Base-by-base conservation (phyloP, 2,113 vertebrate species). In the Blennius ocellaris region DNA sequence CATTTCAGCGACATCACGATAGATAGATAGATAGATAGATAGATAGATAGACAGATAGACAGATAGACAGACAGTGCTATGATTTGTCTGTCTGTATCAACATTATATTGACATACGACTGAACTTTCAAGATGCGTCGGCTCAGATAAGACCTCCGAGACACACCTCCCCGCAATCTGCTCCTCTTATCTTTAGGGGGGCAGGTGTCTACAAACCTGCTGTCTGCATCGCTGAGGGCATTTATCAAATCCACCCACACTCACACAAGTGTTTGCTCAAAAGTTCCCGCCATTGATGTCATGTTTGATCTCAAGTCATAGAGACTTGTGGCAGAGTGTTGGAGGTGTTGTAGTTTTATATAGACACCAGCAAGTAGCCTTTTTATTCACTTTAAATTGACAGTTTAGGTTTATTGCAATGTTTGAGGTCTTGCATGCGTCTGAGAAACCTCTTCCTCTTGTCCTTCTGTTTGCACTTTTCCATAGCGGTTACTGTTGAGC, bases 131-230 rank as follows among this genome's bases (percentile, higher is more conserved):
- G 60, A 72, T 43, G 6, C 55, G 30, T 75, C 16, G 43, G 11
- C 55, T 43, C 7, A 67, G 84, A 89, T 89, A 86, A 85, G 72
- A 40, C 12, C 57, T 38, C 8, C 59, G 56, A 40, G 62, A 68
- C 79, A 83, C 78, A 51, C 43, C 37, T 57, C 15, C 59, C n/a
- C 55, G 54, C 17, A 73, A 71, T 88, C 65, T 82, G 39, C 21
- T 44, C 37, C 36, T 74, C 86, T 91, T 91, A 89, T 91, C 90
- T 90, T 80, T 70, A 78, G 49, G 50, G 50, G 65, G 78, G 21
- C 90, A 90, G 87, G 86, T 90, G 90, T 70, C 55, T 75, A 15
- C 21, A 72, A 72, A 77, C 52, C 69, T 78, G 67, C 65, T 12
- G 37, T 87, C 79, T 76, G 66, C 56, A 70, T 74, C 2, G 0